These are phyloP conservation scores for Meda fulgida DNA, from an alignment of 2,797 vertebrate genomes.

Conservation along the genomic window DNA sequence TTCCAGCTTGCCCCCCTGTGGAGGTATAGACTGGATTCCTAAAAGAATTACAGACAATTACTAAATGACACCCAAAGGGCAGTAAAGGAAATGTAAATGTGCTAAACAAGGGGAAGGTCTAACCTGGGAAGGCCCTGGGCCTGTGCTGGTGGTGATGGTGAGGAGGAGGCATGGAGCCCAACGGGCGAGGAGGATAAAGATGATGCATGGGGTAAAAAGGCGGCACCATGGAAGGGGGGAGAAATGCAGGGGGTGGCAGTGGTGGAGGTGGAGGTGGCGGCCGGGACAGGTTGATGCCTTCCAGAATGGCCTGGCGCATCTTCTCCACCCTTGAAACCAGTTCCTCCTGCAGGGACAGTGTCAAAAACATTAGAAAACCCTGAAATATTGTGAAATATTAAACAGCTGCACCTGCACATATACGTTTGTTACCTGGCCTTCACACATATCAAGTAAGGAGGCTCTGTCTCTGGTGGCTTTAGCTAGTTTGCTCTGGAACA, in stretches of 20 bases:
- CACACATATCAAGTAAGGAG: constrained; percentile 89
- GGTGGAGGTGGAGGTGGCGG: constrained; percentile 85
- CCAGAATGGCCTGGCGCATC: constrained; percentile 92
- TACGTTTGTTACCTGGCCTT: constrained; percentile 81
- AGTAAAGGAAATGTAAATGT: not conserved
- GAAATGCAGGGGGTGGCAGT: constrained; percentile 87
- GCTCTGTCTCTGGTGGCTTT: constrained; percentile 84
- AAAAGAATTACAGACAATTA: constrained; percentile 23
- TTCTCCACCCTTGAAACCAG: constrained; percentile 90
- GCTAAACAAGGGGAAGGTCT: constrained; percentile 12
- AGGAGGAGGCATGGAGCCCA: constrained; percentile 83
- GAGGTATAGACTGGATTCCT: constrained; percentile 91
- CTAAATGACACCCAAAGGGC: not conserved
- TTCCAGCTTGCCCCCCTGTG: constrained; percentile 92
- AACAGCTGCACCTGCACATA: not conserved
- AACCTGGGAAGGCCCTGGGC: constrained; percentile 89
- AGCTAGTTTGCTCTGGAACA: constrained; percentile 92
- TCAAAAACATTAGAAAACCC: not conserved
- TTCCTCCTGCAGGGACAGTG: constrained; percentile 76
- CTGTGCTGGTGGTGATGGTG: constrained; percentile 84
- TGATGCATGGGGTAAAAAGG: constrained; percentile 88
- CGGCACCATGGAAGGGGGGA: constrained; percentile 86
- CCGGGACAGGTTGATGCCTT: constrained; percentile 88
- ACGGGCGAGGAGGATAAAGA: constrained; percentile 85
- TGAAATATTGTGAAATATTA: not conserved